Evolutionary conservation across 2,113 vertebrate genomes (phyloP).

Genomic region (Cyanoderma ruficeps): DNA sequence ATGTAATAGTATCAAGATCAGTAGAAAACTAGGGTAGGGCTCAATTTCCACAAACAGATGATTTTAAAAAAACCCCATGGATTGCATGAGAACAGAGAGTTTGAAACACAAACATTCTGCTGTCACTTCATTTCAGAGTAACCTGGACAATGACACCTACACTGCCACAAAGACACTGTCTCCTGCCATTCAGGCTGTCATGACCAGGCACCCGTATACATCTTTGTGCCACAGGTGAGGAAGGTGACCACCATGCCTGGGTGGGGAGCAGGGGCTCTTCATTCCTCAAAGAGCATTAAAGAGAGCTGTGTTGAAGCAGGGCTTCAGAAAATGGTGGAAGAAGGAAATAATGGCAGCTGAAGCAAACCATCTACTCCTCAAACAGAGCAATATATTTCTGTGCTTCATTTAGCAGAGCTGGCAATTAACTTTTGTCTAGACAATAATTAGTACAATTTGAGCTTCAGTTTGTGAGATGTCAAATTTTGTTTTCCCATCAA

Average conservation of each 20-base stretch:
- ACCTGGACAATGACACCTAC: background rate
- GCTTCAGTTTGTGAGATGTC: background rate
- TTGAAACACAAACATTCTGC: background rate
- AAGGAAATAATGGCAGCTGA: background rate
- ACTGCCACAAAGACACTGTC: rapidly evolving
- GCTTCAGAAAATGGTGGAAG: background rate
- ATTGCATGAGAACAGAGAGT: background rate
- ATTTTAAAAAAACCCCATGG: background rate
- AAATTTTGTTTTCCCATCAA: background rate
- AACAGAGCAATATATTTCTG: background rate
- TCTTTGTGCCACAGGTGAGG: background rate
- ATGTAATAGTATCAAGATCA: background rate
- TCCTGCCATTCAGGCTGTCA: background rate
- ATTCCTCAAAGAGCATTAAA: background rate
- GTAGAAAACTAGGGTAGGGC: background rate
- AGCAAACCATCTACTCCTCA: background rate
- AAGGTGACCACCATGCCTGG: background rate
- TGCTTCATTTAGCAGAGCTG: background rate
- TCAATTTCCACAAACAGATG: background rate
- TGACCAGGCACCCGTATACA: background rate
- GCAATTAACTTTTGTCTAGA: background rate
- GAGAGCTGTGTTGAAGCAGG: background rate
- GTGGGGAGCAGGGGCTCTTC: background rate
- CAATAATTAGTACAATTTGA: background rate
- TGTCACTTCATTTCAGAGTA: background rate